Base-by-base conservation (phyloP, 2,113 vertebrate species). In the Zosterops borbonicus region DNA sequence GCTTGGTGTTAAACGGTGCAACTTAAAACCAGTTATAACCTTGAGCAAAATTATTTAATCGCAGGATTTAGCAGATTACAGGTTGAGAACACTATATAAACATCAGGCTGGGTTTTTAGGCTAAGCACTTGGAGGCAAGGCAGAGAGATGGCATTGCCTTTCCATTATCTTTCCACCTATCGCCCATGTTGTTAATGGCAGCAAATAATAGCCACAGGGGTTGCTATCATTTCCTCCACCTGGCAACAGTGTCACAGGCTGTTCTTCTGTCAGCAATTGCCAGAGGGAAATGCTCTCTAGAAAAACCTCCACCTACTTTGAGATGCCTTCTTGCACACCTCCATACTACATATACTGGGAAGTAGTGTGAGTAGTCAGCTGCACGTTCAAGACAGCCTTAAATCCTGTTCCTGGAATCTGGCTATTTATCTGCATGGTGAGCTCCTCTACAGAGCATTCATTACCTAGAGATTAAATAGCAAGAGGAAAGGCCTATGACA, bases 41-140 rank as follows among this genome's bases (percentile, higher is more conserved):
- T 89, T 92, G 71, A 97, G 89, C 79, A 90, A 63, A 83, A 91
- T 84, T 92, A 91, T 90, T 96, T 94, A 90, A 95, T 92, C 9
- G 0, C 27, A 47, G 83, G 22, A 28, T 92, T 95, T 94, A 95
- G 76, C 73, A 93, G 88, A 96, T 96, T 94, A 92, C 69, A 92
- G 92, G 65, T 82, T 89, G 52, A 90, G 94, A 94, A 83, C 18
- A 14, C 69, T 84, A 9, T 78, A 31, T 93, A 92, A 96, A 92
- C 65, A 94, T 52, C 52, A 78, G 84, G 60, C 76, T 86, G 86
- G 71, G 89, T 94, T 92, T 93, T 94, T 88, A 78, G 50, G 90
- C 92, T 93, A 5, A 49, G 71, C 17, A 29, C 52, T 74, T 59
- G 60, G 50, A 90, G 82, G 60, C 75, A 83, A 64, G 59, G 41